Conservation (phyloP, 1,140 invertebrate species). For the Plodia interpunctella region DNA sequence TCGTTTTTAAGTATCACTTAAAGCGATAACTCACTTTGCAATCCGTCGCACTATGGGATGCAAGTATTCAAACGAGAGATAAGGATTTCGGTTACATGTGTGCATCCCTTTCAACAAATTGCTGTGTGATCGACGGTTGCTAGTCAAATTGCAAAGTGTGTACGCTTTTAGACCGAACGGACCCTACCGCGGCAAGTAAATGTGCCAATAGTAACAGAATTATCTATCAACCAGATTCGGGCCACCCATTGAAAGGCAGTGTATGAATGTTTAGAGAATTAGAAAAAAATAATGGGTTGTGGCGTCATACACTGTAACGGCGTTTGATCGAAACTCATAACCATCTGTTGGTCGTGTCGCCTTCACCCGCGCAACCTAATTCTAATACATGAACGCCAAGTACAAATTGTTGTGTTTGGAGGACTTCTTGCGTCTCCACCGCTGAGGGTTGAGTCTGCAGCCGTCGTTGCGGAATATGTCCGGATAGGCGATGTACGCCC, state of each 20-base stretch:
- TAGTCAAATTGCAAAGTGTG: too few relatives aligned
- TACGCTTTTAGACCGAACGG: too few relatives aligned
- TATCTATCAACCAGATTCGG: conserved; percentile 68
- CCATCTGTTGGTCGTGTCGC: conserved; percentile 29
- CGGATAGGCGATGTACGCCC: conserved; percentile 60
- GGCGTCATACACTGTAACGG: conserved; percentile 66
- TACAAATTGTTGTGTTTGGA: conserved; percentile 69
- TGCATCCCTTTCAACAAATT: too few relatives aligned
- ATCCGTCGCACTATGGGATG: too few relatives aligned
- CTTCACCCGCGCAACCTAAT: conserved; percentile 52
- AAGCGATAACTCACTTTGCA: too few relatives aligned
- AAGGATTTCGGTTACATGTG: too few relatives aligned
- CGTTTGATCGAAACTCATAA: conserved; percentile 71
- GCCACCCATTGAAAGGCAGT: conserved; percentile 62
- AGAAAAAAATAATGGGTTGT: conserved; percentile 45
- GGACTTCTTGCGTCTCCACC: conserved; percentile 41
- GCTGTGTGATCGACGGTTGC: too few relatives aligned
- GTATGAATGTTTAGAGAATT: conserved; percentile 36
- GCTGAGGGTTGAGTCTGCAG: conserved; percentile 40
- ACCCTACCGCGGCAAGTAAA: conserved; percentile 38
- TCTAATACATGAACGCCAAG: conserved; percentile 74
- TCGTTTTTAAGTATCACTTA: conserved; percentile 17
- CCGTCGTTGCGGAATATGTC: conserved; percentile 55
- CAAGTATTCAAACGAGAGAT: too few relatives aligned
- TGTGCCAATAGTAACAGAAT: conserved; percentile 61